Evolutionary conservation across 2,797 vertebrate species (phyloP).

Genomic region (Rhodeus uyekii): DNA sequence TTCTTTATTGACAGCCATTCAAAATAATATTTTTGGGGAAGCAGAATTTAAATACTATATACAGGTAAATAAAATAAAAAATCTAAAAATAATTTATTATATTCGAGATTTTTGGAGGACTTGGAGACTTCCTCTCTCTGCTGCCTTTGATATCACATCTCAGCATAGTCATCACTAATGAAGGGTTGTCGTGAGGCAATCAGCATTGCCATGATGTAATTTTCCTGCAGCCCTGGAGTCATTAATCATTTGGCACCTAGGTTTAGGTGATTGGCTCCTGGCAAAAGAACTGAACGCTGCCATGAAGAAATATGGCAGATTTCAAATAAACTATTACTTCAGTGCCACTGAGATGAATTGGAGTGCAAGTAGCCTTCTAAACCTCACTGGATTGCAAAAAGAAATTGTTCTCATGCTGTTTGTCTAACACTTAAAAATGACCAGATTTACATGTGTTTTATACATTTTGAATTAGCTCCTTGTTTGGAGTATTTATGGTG

Average conservation of each 20-base stretch:
- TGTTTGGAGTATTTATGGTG: background rate
- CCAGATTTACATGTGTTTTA: background rate
- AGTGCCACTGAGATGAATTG: background rate
- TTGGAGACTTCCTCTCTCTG: background rate
- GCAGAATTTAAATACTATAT: background rate
- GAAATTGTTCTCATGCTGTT: background rate
- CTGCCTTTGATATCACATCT: background rate
- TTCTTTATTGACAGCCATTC: background rate
- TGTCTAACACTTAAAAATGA: background rate
- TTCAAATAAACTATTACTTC: background rate
- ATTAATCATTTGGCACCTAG: background rate
- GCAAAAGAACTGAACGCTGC: background rate
- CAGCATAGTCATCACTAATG: background rate
- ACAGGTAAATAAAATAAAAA: no score
- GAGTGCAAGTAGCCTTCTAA: background rate
- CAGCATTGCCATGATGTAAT: background rate
- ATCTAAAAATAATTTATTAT: background rate
- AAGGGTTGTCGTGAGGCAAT: background rate
- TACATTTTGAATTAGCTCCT: background rate
- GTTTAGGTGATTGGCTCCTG: constrained; percentile 14
- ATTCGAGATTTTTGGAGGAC: background rate
- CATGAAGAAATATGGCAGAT: background rate
- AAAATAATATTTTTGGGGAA: no score
- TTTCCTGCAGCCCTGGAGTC: background rate
- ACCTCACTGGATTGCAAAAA: background rate